These are phyloP conservation scores for Trichonephila clavata DNA, from an alignment of 1,140 invertebrate genomes.

Conservation along the genomic window DNA sequence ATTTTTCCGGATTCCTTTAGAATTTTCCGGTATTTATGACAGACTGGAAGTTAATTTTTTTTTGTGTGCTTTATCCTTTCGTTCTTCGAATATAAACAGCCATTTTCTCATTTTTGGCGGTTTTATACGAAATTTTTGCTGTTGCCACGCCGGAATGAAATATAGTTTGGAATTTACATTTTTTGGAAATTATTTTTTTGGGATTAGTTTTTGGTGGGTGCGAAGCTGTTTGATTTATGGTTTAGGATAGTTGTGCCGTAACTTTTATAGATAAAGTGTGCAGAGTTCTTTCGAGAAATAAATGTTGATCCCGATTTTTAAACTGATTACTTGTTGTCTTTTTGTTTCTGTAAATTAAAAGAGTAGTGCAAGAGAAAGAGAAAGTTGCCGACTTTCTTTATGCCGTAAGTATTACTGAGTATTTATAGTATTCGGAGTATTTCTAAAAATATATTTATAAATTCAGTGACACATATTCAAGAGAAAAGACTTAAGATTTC, in stretches of 20 bases:
- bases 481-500: too few species aligned
- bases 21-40: conserved; percentile 59
- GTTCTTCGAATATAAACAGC: not conserved
- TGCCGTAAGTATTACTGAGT: too few species aligned
- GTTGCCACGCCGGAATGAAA: not conserved
- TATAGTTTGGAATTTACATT: not conserved
- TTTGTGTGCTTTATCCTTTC: not conserved
- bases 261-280: not conserved
- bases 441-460: too few species aligned
- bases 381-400: too few species aligned
- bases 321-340: too few species aligned
- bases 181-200: not conserved
- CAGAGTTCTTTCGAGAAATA: too few species aligned
- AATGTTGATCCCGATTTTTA: too few species aligned
- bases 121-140: not conserved
- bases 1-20: not conserved
- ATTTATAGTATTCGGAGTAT: too few species aligned
- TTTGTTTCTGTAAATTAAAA: too few species aligned
- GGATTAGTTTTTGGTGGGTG: not conserved
- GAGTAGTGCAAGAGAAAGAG: too few species aligned
- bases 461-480: too few species aligned
- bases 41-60: not conserved
- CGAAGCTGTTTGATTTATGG: not conserved
- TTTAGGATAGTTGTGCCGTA: not conserved
- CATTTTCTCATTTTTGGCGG: conserved; percentile 35